Evolutionary conservation across 2,888 invertebrate species (phyloP).

Genomic region (Notocelia uddmanniana): DNA sequence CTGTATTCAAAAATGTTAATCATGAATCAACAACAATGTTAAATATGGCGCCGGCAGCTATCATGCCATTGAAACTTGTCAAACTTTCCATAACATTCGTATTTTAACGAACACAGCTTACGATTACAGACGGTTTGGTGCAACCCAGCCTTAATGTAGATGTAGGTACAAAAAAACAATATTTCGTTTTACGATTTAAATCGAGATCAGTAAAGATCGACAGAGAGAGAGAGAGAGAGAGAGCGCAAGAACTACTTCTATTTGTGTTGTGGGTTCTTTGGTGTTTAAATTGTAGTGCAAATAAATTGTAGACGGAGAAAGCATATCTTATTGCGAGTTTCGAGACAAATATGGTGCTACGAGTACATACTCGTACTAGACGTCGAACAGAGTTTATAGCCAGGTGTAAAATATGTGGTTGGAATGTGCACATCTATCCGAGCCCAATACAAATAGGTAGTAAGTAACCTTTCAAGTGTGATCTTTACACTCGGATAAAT

Average conservation of each 20-base stretch:
- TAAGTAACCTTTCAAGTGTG: background rate
- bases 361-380: too few species aligned
- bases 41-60: too few species aligned
- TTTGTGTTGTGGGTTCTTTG: background rate
- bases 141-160: too few species aligned
- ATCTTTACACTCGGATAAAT: background rate
- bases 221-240: background rate
- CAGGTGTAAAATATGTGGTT: constrained; percentile 20
- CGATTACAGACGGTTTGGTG: too few species aligned
- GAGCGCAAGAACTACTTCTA: background rate
- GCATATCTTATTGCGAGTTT: constrained; percentile 20
- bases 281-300: constrained; percentile 22
- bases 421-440: background rate
- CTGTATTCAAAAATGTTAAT: background rate
- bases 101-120: too few species aligned
- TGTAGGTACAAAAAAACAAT: background rate
- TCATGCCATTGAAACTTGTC: too few species aligned
- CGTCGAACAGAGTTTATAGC: constrained; percentile 31
- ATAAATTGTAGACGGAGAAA: constrained; percentile 16
- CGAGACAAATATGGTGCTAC: constrained; percentile 32
- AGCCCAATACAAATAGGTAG: background rate
- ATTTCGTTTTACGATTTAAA: background rate
- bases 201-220: background rate
- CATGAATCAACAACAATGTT: too few species aligned
- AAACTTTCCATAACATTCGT: too few species aligned